Evolutionary conservation across 2,797 vertebrate species (phyloP).

Genomic region (Hydrophis major): DNA sequence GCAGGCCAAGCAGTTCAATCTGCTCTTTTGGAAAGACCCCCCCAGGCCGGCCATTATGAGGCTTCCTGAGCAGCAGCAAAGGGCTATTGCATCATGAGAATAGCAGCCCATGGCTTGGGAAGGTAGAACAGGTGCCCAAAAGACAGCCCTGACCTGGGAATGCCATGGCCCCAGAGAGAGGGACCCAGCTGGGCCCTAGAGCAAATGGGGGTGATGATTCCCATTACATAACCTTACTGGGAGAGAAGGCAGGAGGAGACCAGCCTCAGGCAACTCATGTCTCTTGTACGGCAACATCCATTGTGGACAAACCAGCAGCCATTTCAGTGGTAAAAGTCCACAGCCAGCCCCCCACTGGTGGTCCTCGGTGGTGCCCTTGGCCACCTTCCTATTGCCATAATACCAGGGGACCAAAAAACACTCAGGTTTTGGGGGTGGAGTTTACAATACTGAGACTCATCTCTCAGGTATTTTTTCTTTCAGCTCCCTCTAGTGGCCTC

Average conservation of each 20-base stretch:
- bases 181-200: not conserved
- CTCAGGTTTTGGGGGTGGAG: constrained; percentile 17
- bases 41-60: not conserved
- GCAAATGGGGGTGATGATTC: not conserved
- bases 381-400: too few relatives aligned
- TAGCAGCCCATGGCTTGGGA: not conserved
- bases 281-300: not conserved
- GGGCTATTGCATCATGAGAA: not conserved
- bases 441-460: too few relatives aligned
- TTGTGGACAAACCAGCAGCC: not conserved
- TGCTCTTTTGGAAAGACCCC: not conserved
- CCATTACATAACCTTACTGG: not conserved
- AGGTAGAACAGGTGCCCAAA: not conserved
- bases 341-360: too few relatives aligned
- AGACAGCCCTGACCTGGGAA: too few relatives aligned
- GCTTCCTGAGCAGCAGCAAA: too few relatives aligned
- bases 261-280: not conserved
- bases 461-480: constrained; percentile 48
- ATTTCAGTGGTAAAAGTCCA: not conserved
- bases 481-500: constrained; percentile 67
- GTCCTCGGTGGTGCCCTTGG: not conserved
- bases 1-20: not conserved
- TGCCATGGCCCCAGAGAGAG: not conserved
- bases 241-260: too few relatives aligned
- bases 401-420: not conserved